A percentile compares a stretch with the other conserved stretches of the same genome.
Conservation (phyloP, 1,140 invertebrate species). For the Drosophila biarmipes region DNA sequence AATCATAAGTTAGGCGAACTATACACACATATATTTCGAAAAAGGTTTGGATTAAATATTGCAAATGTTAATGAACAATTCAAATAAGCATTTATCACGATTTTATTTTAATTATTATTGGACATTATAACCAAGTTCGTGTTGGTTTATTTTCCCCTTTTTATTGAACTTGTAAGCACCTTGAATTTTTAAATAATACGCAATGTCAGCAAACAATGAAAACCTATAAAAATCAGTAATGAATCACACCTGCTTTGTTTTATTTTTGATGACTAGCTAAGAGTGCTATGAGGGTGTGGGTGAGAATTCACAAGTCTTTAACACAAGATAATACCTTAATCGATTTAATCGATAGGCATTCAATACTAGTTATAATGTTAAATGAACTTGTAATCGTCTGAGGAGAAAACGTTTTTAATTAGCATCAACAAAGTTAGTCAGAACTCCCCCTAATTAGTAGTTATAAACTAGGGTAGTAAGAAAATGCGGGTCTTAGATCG, state of each 20-base stretch:
- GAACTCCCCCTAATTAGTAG: background rate
- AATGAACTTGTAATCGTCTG: constrained; percentile 3
- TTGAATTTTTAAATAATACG: constrained; percentile 17
- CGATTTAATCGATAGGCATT: constrained; percentile 22
- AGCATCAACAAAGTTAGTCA: constrained; percentile 19
- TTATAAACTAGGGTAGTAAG: background rate
- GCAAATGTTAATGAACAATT: no score
- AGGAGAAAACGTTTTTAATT: constrained; percentile 29
- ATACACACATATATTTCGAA: background rate
- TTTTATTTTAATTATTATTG: background rate
- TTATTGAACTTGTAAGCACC: background rate
- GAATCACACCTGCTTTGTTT: constrained; percentile 19
- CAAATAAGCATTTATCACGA: no score
- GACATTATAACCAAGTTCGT: background rate
- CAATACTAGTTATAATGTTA: constrained; percentile 1
- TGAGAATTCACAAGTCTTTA: constrained; percentile 41
- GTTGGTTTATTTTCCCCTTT: background rate
- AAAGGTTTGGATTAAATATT: background rate
- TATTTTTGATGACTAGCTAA: constrained; percentile 3
- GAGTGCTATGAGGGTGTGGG: constrained; percentile 25
- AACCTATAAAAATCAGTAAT: constrained; percentile 18
- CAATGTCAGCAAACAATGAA: constrained; percentile 24
- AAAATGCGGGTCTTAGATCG: constrained; percentile 8
- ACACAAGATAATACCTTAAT: constrained; percentile 1
- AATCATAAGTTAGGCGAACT: no score